phyloP scores from a whole-genome alignment of 2,888 invertebrate genomes.

The Microchrysa polita region DNA sequence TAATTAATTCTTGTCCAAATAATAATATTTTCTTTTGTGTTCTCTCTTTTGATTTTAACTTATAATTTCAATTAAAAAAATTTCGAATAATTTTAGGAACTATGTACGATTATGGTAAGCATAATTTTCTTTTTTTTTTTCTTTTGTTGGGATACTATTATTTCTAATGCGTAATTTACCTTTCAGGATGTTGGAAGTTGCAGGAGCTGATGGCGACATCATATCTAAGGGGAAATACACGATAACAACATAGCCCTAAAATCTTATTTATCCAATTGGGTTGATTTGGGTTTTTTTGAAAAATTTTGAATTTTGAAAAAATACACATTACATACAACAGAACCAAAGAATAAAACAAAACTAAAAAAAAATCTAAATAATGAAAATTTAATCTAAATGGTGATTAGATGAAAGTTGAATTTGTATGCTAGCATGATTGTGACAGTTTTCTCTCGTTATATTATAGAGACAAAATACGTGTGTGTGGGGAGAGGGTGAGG shows the following conservation, averaged over 20 bases:
- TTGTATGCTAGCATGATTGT: conserved; percentile 49
- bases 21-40: conserved; percentile 11
- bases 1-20: background rate
- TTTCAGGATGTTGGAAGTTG: conserved; percentile 88
- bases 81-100: conserved; percentile 35
- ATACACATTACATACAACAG: background rate
- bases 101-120: conserved; percentile 33
- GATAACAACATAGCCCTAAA: conserved; percentile 49
- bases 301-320: background rate
- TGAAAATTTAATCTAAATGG: conserved; percentile 2
- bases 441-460: conserved; percentile 48
- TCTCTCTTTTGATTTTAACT: conserved; percentile 1
- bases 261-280: conserved; percentile 48
- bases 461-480: conserved; percentile 37
- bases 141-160: background rate
- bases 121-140: too few species aligned
- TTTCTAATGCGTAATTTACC: conserved; percentile 68
- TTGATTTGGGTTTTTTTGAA: conserved; percentile 50
- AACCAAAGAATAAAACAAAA: background rate
- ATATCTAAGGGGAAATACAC: conserved; percentile 58
- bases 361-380: conserved; percentile 10
- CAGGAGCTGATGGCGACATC: conserved; percentile 82
- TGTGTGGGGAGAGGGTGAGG: background rate
- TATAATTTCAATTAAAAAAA: background rate
- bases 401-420: background rate